phyloP scores from a whole-genome alignment of 1,140 invertebrate species.

The Cydia fagiglandana region DNA sequence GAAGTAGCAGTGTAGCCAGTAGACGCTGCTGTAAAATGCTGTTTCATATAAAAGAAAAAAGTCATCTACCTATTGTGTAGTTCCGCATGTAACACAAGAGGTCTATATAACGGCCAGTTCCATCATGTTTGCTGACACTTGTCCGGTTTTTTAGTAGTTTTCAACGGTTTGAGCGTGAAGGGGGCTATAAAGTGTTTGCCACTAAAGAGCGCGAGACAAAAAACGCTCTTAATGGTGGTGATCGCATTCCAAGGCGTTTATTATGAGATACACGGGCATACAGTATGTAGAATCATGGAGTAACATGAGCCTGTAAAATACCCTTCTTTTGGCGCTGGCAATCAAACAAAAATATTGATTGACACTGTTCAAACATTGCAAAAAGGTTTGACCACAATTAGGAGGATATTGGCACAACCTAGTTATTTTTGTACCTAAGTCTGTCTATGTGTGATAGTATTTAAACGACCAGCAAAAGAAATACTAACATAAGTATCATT shows the following conservation, averaged over 20 bases:
- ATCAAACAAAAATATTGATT: too few species aligned
- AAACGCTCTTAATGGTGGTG: not conserved
- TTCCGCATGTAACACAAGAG: not conserved
- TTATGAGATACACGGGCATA: conserved; percentile 12
- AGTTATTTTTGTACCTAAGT: too few species aligned
- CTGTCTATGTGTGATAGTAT: too few species aligned
- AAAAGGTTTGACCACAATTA: too few species aligned
- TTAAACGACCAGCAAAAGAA: too few species aligned
- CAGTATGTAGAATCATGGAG: not conserved
- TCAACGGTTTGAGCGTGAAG: conserved; percentile 7
- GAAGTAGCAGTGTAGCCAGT: too few species aligned
- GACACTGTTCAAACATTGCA: too few species aligned
- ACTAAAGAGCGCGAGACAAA: conserved; percentile 5
- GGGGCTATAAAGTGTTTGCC: conserved; percentile 3
- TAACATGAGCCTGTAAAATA: not conserved
- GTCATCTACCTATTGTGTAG: not conserved
- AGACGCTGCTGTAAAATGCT: too few species aligned
- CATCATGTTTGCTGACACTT: conserved; percentile 1
- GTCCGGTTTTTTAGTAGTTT: not conserved
- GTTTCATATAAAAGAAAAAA: not conserved
- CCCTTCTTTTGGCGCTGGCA: too few species aligned
- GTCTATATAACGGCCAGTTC: conserved; percentile 4
- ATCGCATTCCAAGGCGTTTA: conserved; percentile 28
- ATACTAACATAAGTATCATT: too few species aligned
- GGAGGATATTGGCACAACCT: too few species aligned